Evolutionary conservation across 1,140 invertebrate genomes (phyloP).

Genomic region (Apis florea): DNA sequence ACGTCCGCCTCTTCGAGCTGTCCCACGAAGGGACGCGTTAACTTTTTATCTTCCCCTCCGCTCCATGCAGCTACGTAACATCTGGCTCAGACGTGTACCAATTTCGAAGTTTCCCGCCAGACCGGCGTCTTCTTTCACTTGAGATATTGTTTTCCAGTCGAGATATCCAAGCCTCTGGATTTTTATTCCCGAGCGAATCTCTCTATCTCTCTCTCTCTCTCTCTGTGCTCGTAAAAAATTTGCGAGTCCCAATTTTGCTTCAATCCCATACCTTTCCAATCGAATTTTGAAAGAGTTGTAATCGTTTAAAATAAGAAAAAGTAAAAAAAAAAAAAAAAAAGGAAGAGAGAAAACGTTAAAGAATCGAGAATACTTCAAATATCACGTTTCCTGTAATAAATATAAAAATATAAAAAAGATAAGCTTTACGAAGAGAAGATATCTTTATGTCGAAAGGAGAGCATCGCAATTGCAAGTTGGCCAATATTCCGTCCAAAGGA

Average conservation of each 20-base stretch:
- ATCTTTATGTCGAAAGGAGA: too few relatives aligned
- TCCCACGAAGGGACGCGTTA: slow-evolving; percentile 44
- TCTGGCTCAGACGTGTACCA: slow-evolving; percentile 61
- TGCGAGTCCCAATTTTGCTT: not conserved
- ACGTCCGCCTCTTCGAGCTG: slow-evolving; percentile 35
- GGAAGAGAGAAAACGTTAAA: too few relatives aligned
- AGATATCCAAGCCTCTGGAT: not conserved
- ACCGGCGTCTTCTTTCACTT: slow-evolving; percentile 1
- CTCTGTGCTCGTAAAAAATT: not conserved
- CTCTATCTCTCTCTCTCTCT: not conserved
- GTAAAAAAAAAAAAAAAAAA: too few relatives aligned
- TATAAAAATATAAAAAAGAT: too few relatives aligned
- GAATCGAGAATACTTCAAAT: too few relatives aligned
- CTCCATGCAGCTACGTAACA: slow-evolving; percentile 55
- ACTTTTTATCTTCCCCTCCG: slow-evolving; percentile 52
- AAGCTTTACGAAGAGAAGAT: too few relatives aligned
- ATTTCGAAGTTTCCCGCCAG: slow-evolving; percentile 58
- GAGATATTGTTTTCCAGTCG: slow-evolving; percentile 38
- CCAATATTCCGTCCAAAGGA: too few relatives aligned
- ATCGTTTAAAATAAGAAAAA: too few relatives aligned
- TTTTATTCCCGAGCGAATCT: slow-evolving; percentile 16
- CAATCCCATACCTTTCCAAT: too few relatives aligned
- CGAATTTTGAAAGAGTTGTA: not conserved
- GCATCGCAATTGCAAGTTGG: too few relatives aligned
- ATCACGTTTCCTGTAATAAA: too few relatives aligned